Evolutionary conservation across 2,113 vertebrate genomes (phyloP).

Genomic region (Grammomys surdaster): DNA sequence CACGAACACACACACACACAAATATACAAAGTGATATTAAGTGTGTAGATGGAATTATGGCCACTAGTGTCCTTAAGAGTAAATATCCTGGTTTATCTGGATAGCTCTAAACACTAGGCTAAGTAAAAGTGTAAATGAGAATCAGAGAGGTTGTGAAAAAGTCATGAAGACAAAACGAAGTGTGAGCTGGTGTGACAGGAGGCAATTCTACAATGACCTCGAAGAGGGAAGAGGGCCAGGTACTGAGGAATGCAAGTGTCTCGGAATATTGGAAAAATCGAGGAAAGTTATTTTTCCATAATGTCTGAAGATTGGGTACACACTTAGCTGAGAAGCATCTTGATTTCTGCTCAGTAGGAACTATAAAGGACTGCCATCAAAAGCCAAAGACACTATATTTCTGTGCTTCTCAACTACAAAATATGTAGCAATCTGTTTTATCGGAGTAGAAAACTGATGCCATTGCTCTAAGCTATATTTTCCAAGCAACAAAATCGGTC

Average conservation of each 20-base stretch:
- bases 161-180: neutral
- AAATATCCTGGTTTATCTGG: neutral
- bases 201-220: neutral
- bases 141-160: neutral
- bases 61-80: neutral
- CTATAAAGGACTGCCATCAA: neutral
- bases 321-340: neutral
- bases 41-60: neutral
- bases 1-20: too few relatives aligned
- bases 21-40: neutral
- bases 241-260: neutral
- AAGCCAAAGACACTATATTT: neutral
- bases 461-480: neutral
- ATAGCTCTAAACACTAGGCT: accelerated
- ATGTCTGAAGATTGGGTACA: neutral
- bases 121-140: neutral
- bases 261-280: neutral
- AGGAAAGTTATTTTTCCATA: neutral
- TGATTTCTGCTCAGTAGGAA: neutral
- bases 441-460: neutral
- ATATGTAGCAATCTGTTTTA: neutral
- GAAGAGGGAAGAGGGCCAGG: neutral
- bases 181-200: neutral
- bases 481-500: neutral
- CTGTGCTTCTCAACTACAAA: neutral